Base-by-base conservation (phyloP, 2,888 invertebrate genomes). In the Drosophila atroscutellata region DNA sequence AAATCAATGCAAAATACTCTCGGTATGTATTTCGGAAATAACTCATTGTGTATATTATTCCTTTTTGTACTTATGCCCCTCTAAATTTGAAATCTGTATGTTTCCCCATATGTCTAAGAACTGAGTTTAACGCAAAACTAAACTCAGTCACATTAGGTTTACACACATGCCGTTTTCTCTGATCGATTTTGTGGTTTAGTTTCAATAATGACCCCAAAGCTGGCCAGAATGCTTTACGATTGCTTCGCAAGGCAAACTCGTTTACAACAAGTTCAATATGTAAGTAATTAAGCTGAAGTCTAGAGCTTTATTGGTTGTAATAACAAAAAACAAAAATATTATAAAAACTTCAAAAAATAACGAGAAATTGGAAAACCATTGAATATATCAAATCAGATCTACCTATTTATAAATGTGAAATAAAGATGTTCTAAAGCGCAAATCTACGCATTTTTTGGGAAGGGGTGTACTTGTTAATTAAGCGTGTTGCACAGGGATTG, bases 361-460 rank as follows among this genome's bases (percentile, higher is more conserved):
- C 5, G 9, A 30, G 58, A 65, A 61, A 73, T 26, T 8, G 3
- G 55, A 72, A 69, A 45, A 61, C 47, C 75, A 70, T 59, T 69
- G 62, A 70, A 70, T 75, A 71, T 78, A 64, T 71, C 54, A 75
- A 80, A 85, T 71, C 70, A 52, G 60, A 79, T 71, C 59, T 68
- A 78, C 50, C 69, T 89, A 83, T 89, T 79, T 86, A 88, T 86
- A 77, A 79, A 88, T 86, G 90, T 87, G 83, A 80, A 86, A 83
- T 80, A 89, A 85, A 85, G 61, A 75, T 72, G 73, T 85, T 66
- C 66, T 66, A 56, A 80, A 76, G 15, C 67, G 30, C 42, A 75
- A 71, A 47, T 34, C 13, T 28, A 56, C 28, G 18, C 1, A 18
- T 47, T 34, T 8, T 32, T 13, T n/a, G 39, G 13, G 45, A 24